These are phyloP conservation scores for Ondatra zibethicus DNA, from an alignment of 2,113 vertebrate species.

Conservation along the genomic window DNA sequence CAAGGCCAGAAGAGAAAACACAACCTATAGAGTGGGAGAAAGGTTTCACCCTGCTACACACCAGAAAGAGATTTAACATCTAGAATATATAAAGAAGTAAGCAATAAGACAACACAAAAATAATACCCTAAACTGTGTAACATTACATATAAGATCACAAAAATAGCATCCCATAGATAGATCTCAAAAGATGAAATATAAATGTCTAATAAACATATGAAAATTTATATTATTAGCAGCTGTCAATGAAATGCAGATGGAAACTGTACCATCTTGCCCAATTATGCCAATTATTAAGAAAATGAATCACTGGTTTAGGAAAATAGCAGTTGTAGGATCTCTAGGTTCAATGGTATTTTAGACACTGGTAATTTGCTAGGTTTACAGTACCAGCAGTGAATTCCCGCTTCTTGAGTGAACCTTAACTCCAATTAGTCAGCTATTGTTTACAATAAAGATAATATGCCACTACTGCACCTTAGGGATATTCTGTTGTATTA, in stretches of 20 bases:
- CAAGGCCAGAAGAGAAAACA: neutral
- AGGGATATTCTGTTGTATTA: neutral
- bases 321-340: neutral
- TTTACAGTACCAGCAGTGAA: neutral
- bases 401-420: neutral
- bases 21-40: neutral
- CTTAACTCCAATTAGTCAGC: neutral
- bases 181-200: neutral
- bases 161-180: no score
- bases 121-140: neutral
- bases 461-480: neutral
- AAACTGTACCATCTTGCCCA: neutral
- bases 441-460: neutral
- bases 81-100: neutral
- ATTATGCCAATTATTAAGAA: neutral
- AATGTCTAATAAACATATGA: neutral
- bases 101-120: neutral
- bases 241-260: neutral
- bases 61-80: neutral
- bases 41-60: neutral
- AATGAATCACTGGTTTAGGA: neutral
- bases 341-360: neutral
- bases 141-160: no score
- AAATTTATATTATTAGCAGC: neutral
- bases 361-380: neutral